phyloP scores from a whole-genome alignment of 2,113 vertebrate genomes.

The Semicossyphus pulcher region DNA sequence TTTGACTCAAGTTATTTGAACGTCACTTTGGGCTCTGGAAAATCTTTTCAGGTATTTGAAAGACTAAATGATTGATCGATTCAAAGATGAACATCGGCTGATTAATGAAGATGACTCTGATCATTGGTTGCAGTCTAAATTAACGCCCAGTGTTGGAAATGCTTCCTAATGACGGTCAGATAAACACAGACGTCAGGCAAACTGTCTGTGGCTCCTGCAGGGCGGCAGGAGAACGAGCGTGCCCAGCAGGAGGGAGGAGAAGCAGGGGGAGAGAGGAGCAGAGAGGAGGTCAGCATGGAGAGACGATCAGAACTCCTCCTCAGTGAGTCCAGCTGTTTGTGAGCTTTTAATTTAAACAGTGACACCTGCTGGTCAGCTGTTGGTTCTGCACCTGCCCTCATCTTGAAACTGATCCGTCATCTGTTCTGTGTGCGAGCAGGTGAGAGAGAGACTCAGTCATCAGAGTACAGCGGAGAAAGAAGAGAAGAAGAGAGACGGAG shows the following conservation, averaged over 20 bases:
- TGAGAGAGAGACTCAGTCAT: neutral
- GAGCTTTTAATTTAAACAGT: too few species aligned
- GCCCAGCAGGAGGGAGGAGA: slow-evolving; percentile 13
- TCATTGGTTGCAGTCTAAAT: too few species aligned
- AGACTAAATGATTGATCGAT: too few species aligned
- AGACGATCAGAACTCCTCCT: neutral
- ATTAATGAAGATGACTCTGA: too few species aligned
- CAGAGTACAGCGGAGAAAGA: slow-evolving; percentile 18
- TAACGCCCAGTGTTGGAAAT: too few species aligned
- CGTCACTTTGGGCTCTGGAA: too few species aligned
- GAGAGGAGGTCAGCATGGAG: slow-evolving; percentile 16
- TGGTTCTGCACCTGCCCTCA: neutral
- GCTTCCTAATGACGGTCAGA: too few species aligned
- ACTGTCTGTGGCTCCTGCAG: slow-evolving; percentile 15
- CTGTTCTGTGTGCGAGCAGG: slow-evolving; percentile 11
- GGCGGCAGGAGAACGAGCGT: neutral
- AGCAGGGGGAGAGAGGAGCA: slow-evolving; percentile 3
- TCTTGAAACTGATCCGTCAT: too few species aligned
- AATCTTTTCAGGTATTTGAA: too few species aligned
- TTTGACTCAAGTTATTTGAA: too few species aligned
- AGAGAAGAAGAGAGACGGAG: neutral
- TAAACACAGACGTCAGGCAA: too few species aligned
- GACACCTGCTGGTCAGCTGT: neutral
- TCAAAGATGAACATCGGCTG: too few species aligned
- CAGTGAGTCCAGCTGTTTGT: slow-evolving; percentile 17